Evolutionary conservation across 2,797 vertebrate species (phyloP).

Genomic region (Anniella stebbinsi): DNA sequence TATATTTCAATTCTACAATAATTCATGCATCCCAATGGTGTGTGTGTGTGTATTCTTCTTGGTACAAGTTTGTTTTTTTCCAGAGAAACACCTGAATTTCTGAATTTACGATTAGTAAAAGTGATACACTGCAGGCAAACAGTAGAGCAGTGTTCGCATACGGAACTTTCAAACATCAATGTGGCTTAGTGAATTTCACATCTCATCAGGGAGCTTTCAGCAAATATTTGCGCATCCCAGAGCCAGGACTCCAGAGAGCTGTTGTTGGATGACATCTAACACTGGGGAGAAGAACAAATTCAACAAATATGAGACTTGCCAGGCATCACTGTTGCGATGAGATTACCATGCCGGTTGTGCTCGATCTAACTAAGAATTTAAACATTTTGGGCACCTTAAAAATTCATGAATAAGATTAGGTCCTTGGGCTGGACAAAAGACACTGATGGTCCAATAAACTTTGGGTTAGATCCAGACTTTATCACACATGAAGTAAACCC

Average conservation of each 20-base stretch:
- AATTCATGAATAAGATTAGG: background rate
- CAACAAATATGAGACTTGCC: background rate
- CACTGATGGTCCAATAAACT: background rate
- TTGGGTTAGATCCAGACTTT: background rate
- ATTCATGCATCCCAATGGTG: constrained; percentile 1
- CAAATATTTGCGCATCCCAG: background rate
- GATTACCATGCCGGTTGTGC: background rate
- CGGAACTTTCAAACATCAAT: background rate
- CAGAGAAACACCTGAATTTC: background rate
- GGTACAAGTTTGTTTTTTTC: background rate
- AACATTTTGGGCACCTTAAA: background rate
- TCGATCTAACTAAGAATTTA: background rate
- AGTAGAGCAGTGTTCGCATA: background rate
- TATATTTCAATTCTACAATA: background rate
- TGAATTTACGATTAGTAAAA: background rate
- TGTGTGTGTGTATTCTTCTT: background rate
- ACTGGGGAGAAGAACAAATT: background rate
- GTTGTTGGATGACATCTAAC: background rate
- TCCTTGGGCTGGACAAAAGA: background rate
- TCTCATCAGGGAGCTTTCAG: background rate
- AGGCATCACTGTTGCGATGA: background rate
- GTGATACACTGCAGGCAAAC: background rate
- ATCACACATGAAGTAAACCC: background rate
- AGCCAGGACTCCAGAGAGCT: too few species aligned
- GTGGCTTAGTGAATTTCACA: constrained; percentile 6